Evolutionary conservation across 2,113 vertebrate species (phyloP).

Genomic region (Neolamprologus fasciatus): DNA sequence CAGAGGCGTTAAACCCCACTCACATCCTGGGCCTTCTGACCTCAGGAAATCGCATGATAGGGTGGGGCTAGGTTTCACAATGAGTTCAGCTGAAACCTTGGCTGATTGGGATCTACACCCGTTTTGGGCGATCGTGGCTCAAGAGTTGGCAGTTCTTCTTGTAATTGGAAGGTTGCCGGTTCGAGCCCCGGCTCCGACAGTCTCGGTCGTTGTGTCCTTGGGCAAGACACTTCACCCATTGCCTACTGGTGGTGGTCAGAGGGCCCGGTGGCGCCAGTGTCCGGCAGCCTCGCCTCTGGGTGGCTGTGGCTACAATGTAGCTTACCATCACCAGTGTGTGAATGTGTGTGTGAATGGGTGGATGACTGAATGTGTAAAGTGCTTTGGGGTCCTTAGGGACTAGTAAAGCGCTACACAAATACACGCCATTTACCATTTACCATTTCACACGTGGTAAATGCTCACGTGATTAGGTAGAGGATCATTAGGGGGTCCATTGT

Average conservation of each 20-base stretch:
- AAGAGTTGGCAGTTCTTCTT: not conserved
- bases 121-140: not conserved
- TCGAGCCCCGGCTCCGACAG: rapidly evolving
- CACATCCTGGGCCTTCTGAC: not conserved
- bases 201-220: rapidly evolving
- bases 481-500: not conserved
- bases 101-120: not conserved
- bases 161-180: rapidly evolving
- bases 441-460: not conserved
- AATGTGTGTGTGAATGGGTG: not conserved
- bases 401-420: not conserved
- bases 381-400: not conserved
- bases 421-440: not conserved
- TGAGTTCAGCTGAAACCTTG: rapidly evolving
- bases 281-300: too few relatives aligned
- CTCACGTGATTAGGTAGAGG: not conserved
- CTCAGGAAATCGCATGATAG: not conserved
- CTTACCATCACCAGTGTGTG: not conserved
- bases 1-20: not conserved
- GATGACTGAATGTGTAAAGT: not conserved
- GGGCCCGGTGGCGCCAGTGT: too few relatives aligned
- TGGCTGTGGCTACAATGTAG: too few relatives aligned
- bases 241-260: not conserved
- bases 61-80: not conserved
- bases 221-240: not conserved